phyloP scores from a whole-genome alignment of 2,113 vertebrate genomes.

The Rissa tridactyla region DNA sequence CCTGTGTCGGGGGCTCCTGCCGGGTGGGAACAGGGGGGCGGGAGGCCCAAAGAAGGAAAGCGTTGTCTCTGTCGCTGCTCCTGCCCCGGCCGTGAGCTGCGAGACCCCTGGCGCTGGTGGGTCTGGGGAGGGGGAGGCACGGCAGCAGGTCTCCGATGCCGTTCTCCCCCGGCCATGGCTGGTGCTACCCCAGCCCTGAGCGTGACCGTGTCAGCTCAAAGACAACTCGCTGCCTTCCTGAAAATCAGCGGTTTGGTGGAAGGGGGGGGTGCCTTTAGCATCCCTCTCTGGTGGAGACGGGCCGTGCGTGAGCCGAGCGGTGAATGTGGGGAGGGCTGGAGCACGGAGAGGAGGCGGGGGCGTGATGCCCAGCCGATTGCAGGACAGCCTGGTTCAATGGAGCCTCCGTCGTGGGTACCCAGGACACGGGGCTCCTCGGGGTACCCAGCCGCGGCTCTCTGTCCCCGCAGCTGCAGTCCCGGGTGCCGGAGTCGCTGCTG shows the following conservation, averaged over 20 bases:
- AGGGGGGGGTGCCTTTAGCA: no score
- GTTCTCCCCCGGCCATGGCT: background rate
- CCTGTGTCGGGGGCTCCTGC: accelerated
- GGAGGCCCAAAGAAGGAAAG: background rate
- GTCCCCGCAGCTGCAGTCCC: slow-evolving; percentile 67
- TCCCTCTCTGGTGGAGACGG: accelerated
- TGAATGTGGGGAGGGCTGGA: accelerated
- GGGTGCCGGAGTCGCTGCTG: slow-evolving; percentile 80
- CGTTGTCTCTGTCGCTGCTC: accelerated
- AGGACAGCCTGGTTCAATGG: background rate
- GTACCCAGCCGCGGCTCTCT: accelerated
- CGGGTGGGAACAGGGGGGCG: accelerated
- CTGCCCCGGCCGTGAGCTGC: accelerated
- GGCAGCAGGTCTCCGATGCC: accelerated
- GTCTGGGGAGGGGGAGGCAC: background rate
- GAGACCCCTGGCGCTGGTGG: accelerated
- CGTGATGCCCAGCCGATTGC: accelerated
- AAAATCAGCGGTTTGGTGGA: background rate
- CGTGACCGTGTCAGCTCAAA: background rate
- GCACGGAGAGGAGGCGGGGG: background rate
- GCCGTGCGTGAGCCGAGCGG: accelerated
- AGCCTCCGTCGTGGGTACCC: accelerated
- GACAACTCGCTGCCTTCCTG: no score
- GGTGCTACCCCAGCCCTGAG: background rate
- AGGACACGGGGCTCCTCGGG: accelerated